Evolutionary conservation across 2,888 invertebrate species (phyloP), one percentile per base, ranked within the genome.

Genomic region (Danaus chrysippus): DNA sequence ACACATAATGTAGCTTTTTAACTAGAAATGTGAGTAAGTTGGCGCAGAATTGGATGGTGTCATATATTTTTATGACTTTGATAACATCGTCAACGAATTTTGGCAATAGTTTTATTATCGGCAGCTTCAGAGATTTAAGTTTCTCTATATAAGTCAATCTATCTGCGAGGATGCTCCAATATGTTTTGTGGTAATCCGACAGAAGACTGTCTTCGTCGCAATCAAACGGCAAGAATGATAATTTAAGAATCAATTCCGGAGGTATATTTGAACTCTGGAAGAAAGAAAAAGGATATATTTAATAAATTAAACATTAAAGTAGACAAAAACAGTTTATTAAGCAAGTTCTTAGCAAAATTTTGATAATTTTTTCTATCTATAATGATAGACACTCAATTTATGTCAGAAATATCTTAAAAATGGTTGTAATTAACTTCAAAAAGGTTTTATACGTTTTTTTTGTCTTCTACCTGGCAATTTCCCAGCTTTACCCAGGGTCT

Each of bases 181-280:
- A 91, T 0, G 87, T 88, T 64, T 87, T 89, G 42, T 68, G 69
- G 61, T 89, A 84, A 52, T 87, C 85, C 0, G 69, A 71, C 0
- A 87, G 69, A 0, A 86, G 68, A 2, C 76, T 67, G 42, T 77
- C 73, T 0, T 73, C 56, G 0, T 84, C 81, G 0, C 70, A 67
- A 66, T 89, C 84, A 13, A 89, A 89, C 0, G 86, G 80, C 84
- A 87, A 84, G 64, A 76, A 82, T 0, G 90, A 89, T 5, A 91
- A 66, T 67, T 88, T 87, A 0, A 91, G 69, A 0, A 89, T 71
- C 0, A 87, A 63, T 63, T 87, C 85, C 9, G 88, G 84, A 8
- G 81, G 81, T 65, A 77, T 46, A 1, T 70, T 58, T 1, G 74
- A 44, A n/a, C 71, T 76, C 88, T 89, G 82, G 44, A 86, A 86